A percentile compares a stretch with the other conserved stretches of the same genome.
Evolutionary conservation across 2,888 invertebrate genomes (phyloP).

Genomic region (Crocallis elinguaria): DNA sequence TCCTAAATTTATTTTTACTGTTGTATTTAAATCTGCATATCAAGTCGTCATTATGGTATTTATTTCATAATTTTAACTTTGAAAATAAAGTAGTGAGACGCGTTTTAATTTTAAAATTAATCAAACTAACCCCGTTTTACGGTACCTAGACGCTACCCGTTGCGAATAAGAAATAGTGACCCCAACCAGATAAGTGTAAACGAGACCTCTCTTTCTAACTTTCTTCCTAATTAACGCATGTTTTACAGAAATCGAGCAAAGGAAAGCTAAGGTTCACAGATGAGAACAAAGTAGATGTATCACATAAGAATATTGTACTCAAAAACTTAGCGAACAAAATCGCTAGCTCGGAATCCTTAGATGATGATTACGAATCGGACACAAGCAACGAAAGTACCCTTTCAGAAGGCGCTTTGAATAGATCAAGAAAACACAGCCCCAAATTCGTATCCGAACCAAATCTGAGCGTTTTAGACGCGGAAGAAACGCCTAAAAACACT

Average conservation of each 20-base stretch:
- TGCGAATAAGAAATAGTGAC: not conserved
- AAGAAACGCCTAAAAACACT: constrained; percentile 75
- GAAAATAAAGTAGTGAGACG: too few species aligned
- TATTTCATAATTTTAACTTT: too few species aligned
- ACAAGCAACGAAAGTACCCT: constrained; percentile 74
- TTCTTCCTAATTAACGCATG: constrained; percentile 53
- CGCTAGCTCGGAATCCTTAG: constrained; percentile 69
- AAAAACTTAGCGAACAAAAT: constrained; percentile 78
- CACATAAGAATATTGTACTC: constrained; percentile 75
- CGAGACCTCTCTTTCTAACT: constrained; percentile 52
- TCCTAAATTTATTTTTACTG: too few species aligned
- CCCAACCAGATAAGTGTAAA: constrained; percentile 5
- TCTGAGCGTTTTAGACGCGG: constrained; percentile 67
- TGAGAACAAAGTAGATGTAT: constrained; percentile 67
- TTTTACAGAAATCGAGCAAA: constrained; percentile 74
- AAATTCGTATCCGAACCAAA: constrained; percentile 82
- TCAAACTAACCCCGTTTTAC: too few species aligned
- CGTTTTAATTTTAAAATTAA: too few species aligned
- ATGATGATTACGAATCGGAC: constrained; percentile 74
- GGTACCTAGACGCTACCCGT: too few species aligned
- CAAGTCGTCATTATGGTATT: too few species aligned
- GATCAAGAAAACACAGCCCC: constrained; percentile 68
- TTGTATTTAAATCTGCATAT: too few species aligned
- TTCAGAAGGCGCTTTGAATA: constrained; percentile 73
- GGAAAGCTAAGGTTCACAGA: constrained; percentile 66